Percentiles rank a stretch among this genome's conserved stretches.
phyloP scores from a whole-genome alignment of 2,797 vertebrate species.

The Spinibarbus caldwelli region DNA sequence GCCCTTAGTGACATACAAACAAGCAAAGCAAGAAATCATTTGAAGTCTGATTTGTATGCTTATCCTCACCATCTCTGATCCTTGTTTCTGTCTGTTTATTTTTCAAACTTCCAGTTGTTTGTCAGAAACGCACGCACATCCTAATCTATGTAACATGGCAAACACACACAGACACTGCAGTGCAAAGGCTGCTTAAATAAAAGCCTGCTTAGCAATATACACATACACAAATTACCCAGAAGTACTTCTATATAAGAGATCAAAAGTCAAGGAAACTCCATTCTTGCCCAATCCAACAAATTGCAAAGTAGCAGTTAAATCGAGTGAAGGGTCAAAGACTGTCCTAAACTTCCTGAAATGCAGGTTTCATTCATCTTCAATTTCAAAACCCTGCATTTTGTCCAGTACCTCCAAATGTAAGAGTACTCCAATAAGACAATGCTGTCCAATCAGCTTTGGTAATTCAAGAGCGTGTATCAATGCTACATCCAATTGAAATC shows the following conservation, averaged over 20 bases:
- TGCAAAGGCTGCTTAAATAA: conserved; percentile 1
- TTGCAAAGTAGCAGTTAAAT: background rate
- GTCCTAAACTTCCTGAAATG: background rate
- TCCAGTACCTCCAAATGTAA: conserved; percentile 18
- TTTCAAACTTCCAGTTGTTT: conserved; percentile 21
- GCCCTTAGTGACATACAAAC: conserved; percentile 6
- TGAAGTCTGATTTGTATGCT: conserved; percentile 33
- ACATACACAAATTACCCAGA: conserved; percentile 32
- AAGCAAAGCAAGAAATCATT: conserved; percentile 32
- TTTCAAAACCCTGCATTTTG: conserved; percentile 2
- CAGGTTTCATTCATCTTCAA: conserved; percentile 1
- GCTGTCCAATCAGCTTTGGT: conserved; percentile 70
- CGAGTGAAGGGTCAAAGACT: background rate
- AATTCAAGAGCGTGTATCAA: conserved; percentile 69
- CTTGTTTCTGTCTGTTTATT: conserved; percentile 20
- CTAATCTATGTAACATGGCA: conserved; percentile 16
- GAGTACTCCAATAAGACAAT: conserved; percentile 43
- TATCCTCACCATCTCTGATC: conserved; percentile 7
- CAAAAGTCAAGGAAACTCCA: conserved; percentile 29
- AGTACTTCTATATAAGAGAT: conserved; percentile 12
- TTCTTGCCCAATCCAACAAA: conserved; percentile 22
- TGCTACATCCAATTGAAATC: conserved; percentile 66
- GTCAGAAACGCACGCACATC: conserved; percentile 14
- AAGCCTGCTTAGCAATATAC: background rate
- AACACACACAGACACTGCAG: background rate